These are phyloP conservation scores for Notothenia coriiceps DNA, from an alignment of 2,113 vertebrate species.

Conservation along the genomic window DNA sequence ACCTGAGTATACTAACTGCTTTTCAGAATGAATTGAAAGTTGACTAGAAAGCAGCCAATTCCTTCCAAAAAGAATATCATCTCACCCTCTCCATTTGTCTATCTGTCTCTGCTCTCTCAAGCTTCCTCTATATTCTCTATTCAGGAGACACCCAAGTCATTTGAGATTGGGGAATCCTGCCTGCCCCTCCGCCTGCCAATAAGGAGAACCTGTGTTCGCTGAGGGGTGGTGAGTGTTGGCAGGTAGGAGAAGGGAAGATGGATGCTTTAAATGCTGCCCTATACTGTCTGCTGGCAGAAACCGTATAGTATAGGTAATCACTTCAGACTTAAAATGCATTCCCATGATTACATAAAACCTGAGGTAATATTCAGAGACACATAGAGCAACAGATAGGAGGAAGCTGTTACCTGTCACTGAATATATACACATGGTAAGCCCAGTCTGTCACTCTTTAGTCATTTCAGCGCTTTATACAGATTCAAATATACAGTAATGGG, in stretches of 20 bases:
- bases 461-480: not conserved
- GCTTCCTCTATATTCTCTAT: constrained; percentile 21
- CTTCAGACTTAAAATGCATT: constrained; percentile 10
- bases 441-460: not conserved
- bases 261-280: constrained; percentile 38
- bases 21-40: constrained; percentile 31
- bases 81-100: constrained; percentile 4
- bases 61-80: constrained; percentile 33
- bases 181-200: constrained; percentile 42
- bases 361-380: constrained; percentile 27
- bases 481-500: not conserved
- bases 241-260: constrained; percentile 38
- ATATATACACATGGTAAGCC: not conserved
- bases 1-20: not conserved
- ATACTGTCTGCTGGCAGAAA: constrained; percentile 33
- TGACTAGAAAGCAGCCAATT: constrained; percentile 20
- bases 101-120: constrained; percentile 3
- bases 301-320: constrained; percentile 23
- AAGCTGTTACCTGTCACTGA: not conserved
- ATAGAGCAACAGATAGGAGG: constrained; percentile 2
- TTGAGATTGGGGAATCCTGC: constrained; percentile 44
- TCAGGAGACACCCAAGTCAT: constrained; percentile 46
- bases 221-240: constrained; percentile 42
- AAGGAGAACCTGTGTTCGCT: constrained; percentile 38
- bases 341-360: constrained; percentile 25